Evolutionary conservation across 1,140 invertebrate genomes (phyloP).

Genomic region (Geopemphigus sp.): DNA sequence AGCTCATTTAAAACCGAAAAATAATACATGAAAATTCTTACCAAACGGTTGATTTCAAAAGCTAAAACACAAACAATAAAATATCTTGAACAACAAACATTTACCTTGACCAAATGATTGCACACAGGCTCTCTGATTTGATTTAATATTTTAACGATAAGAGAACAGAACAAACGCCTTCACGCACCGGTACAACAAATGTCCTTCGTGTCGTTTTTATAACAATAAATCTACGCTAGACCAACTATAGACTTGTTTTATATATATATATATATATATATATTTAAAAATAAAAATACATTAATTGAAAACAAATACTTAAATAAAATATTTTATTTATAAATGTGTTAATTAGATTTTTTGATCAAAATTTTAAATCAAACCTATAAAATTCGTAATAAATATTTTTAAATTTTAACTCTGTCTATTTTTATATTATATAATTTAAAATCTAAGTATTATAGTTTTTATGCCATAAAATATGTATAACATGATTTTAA

Average conservation of each 20-base stretch:
- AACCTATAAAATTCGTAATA: too few relatives aligned
- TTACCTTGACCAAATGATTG: slow-evolving; percentile 32
- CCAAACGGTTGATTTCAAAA: not conserved
- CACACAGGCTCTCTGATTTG: slow-evolving; percentile 36
- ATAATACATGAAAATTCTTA: not conserved
- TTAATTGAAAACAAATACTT: not conserved
- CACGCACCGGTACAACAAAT: not conserved
- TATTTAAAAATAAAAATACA: not conserved
- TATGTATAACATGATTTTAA: not conserved
- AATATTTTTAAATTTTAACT: not conserved
- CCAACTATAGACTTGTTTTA: not conserved
- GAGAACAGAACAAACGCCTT: slow-evolving; percentile 30
- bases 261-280: too few relatives aligned
- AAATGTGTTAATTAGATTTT: not conserved
- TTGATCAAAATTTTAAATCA: not conserved
- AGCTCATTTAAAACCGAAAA: slow-evolving; percentile 9
- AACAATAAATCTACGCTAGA: not conserved
- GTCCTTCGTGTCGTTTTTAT: slow-evolving; percentile 1
- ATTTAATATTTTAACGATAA: slow-evolving; percentile 17
- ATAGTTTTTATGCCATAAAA: not conserved
- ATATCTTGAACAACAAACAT: slow-evolving; percentile 5
- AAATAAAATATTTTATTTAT: not conserved
- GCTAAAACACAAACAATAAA: not conserved
- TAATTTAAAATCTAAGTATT: too few relatives aligned
- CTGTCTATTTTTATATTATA: not conserved